Evolutionary conservation across 2,113 vertebrate species (phyloP).

Genomic region (Notarius quadriscutis): DNA sequence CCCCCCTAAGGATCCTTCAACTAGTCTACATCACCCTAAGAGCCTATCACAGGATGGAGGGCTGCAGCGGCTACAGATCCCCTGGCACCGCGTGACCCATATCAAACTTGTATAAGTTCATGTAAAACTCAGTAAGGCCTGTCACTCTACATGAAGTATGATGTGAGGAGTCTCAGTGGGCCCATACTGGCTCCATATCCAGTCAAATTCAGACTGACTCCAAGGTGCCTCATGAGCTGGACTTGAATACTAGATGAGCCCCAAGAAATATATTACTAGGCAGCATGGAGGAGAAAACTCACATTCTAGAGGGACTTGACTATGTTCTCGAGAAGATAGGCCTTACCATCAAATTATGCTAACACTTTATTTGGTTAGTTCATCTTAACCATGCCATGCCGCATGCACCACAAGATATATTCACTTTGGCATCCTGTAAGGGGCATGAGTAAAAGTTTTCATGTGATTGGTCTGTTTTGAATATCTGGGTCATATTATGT

Average conservation of each 20-base stretch:
- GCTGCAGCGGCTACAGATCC: constrained; percentile 32
- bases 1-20: constrained; percentile 20
- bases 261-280: background rate
- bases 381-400: background rate
- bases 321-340: background rate
- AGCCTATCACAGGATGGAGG: constrained; percentile 8
- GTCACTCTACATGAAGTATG: constrained; percentile 22
- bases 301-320: background rate
- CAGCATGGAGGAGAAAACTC: background rate
- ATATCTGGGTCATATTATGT: background rate
- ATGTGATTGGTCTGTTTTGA: background rate
- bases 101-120: constrained; percentile 41
- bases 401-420: background rate
- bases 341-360: background rate
- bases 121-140: constrained; percentile 27
- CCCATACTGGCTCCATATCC: background rate
- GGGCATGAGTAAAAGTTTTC: background rate
- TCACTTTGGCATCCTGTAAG: background rate
- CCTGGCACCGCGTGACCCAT: constrained; percentile 32
- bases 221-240: background rate
- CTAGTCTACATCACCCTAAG: constrained; percentile 25
- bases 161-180: background rate
- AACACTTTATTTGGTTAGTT: background rate
- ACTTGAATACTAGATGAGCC: constrained; percentile 21
- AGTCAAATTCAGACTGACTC: constrained; percentile 18